phyloP scores from a whole-genome alignment of 2,113 vertebrate species.

The Holacanthus passer region DNA sequence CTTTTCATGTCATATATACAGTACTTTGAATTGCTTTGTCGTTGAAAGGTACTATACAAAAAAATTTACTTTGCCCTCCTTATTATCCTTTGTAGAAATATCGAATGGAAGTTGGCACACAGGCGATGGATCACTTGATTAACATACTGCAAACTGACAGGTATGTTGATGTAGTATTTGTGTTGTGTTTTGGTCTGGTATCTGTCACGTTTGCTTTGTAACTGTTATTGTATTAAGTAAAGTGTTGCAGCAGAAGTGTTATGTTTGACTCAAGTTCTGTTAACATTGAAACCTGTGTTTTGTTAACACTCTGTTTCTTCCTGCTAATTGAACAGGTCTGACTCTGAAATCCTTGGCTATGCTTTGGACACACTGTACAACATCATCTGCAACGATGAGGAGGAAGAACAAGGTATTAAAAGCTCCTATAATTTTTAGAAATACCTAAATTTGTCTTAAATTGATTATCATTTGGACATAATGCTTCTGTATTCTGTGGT shows the following conservation, averaged over 20 bases:
- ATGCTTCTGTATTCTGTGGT: constrained; percentile 14
- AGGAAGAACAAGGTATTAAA: constrained; percentile 93
- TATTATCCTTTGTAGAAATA: constrained; percentile 88
- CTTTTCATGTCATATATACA: not conserved
- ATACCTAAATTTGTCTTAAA: not conserved
- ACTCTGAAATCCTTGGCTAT: constrained; percentile 99
- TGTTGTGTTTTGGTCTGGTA: not conserved
- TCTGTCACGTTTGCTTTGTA: not conserved
- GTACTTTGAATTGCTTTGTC: not conserved
- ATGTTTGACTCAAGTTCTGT: not conserved
- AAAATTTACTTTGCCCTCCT: not conserved
- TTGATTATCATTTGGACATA: not conserved
- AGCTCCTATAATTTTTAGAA: not conserved
- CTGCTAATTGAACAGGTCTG: constrained; percentile 83
- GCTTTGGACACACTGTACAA: constrained; percentile 98
- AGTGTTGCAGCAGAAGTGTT: not conserved
- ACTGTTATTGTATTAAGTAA: not conserved
- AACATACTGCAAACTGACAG: constrained; percentile 95
- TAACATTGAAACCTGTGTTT: not conserved
- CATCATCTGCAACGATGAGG: constrained; percentile 95
- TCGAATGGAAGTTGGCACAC: constrained; percentile 94
- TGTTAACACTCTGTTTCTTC: not conserved
- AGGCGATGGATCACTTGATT: constrained; percentile 95
- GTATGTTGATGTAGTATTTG: constrained; percentile 73
- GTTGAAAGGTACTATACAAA: not conserved